Conservation (phyloP, 2,113 vertebrate species). For the Rhynchomys soricoides region DNA sequence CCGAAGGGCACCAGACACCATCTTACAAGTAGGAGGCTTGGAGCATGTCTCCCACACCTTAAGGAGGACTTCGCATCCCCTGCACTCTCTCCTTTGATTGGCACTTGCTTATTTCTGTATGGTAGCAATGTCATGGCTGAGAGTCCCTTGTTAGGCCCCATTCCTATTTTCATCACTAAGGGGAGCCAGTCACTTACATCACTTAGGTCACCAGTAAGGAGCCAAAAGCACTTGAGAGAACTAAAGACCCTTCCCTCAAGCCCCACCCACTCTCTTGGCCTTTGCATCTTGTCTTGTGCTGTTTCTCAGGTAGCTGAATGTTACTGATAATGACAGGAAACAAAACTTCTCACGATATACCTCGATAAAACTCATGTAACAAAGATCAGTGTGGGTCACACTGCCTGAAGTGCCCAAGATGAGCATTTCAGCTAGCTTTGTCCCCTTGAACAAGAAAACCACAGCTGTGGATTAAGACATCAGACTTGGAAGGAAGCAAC, state of each 20-base stretch:
- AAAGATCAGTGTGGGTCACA: conserved; percentile 87
- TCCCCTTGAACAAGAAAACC: conserved; percentile 73
- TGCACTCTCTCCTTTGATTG: not conserved
- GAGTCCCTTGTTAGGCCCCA: accelerated
- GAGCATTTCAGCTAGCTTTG: conserved; percentile 74
- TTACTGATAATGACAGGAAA: conserved; percentile 74
- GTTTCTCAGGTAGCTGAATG: conserved; percentile 84
- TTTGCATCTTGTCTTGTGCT: conserved; percentile 87
- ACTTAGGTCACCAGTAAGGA: conserved; percentile 78
- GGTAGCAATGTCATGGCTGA: conserved; percentile 37
- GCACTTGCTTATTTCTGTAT: not conserved
- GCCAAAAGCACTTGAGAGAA: conserved; percentile 85
- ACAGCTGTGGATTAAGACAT: conserved; percentile 70
- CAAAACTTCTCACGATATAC: conserved; percentile 86
- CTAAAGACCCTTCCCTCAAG: conserved; percentile 81
- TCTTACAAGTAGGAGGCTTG: not conserved
- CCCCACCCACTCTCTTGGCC: not conserved
- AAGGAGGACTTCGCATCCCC: not conserved
- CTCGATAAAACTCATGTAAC: conserved; percentile 88
- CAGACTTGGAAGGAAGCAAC: conserved; percentile 61
- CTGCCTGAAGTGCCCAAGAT: conserved; percentile 84
- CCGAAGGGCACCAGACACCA: too few species aligned
- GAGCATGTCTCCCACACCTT: not conserved
- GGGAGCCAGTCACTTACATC: not conserved
- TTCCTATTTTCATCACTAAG: not conserved